Percentiles rank a stretch among this genome's conserved stretches.
Evolutionary conservation across 2,797 vertebrate species (phyloP).

Genomic region (Myotis planiceps): DNA sequence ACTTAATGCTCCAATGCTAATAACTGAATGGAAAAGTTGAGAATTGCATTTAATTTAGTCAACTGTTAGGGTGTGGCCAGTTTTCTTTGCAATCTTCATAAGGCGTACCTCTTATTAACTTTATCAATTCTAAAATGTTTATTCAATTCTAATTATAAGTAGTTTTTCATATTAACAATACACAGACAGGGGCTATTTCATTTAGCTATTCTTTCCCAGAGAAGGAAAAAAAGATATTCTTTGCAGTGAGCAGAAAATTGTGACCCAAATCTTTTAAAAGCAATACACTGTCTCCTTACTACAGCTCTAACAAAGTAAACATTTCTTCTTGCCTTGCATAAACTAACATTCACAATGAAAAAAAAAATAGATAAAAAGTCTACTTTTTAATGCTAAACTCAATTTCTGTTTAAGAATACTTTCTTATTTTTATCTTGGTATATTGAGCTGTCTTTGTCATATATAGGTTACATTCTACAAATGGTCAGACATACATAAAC

Average conservation of each 20-base stretch:
- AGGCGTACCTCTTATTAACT: not conserved
- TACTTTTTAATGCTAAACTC: conserved; percentile 29
- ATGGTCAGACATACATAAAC: not conserved
- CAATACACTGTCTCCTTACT: not conserved
- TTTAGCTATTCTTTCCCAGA: conserved; percentile 17
- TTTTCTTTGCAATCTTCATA: not conserved
- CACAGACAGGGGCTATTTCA: not conserved
- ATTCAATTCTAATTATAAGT: not conserved
- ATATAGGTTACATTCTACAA: not conserved
- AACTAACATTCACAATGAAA: not conserved
- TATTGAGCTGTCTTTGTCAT: not conserved
- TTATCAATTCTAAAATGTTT: conserved; percentile 20
- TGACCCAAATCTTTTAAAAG: conserved; percentile 6
- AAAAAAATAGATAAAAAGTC: not conserved
- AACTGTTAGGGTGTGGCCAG: not conserved
- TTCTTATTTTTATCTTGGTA: not conserved
- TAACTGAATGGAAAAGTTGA: conserved; percentile 43
- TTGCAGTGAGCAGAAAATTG: conserved; percentile 12
- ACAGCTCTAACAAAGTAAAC: not conserved
- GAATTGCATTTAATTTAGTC: conserved; percentile 1
- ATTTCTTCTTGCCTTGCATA: conserved; percentile 16
- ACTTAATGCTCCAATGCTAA: not conserved
- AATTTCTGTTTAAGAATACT: not conserved
- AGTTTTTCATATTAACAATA: not conserved
- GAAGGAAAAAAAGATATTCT: not conserved